A percentile compares a stretch with the other conserved stretches of the same genome.
These are phyloP conservation scores for Turdus rufiventris DNA, from an alignment of 2,113 vertebrate genomes.

Conservation along the genomic window DNA sequence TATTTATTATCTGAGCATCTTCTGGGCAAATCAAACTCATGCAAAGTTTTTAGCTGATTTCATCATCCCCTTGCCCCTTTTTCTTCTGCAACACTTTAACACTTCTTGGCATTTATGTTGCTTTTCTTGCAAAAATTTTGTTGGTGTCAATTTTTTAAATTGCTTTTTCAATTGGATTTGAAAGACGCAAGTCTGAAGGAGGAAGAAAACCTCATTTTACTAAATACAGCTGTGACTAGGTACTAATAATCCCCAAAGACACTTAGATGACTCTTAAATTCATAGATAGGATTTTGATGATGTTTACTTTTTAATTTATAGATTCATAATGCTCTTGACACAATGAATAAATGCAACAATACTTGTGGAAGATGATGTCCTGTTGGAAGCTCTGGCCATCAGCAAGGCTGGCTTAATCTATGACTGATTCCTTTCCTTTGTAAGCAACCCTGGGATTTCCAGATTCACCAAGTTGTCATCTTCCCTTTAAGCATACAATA, in stretches of 20 bases:
- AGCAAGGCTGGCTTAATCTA: neutral
- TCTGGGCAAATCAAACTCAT: neutral
- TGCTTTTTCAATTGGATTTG: neutral
- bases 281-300: neutral
- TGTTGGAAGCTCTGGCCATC: neutral
- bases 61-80: neutral
- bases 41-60: slow-evolving; percentile 4
- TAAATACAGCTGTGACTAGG: neutral
- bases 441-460: neutral
- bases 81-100: neutral
- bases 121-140: neutral
- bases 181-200: neutral
- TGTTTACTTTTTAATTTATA: neutral
- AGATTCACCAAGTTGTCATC: slow-evolving; percentile 7
- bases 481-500: neutral
- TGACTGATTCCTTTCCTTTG: neutral
- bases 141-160: neutral
- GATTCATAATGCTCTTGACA: neutral
- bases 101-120: neutral
- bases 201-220: neutral
- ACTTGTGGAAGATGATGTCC: neutral
- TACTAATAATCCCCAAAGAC: neutral
- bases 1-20: neutral
- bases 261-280: neutral
- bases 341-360: neutral